Evolutionary conservation across 2,797 vertebrate genomes (phyloP), one percentile per base, ranked within the genome.

Genomic region (Antennarius maculatus): DNA sequence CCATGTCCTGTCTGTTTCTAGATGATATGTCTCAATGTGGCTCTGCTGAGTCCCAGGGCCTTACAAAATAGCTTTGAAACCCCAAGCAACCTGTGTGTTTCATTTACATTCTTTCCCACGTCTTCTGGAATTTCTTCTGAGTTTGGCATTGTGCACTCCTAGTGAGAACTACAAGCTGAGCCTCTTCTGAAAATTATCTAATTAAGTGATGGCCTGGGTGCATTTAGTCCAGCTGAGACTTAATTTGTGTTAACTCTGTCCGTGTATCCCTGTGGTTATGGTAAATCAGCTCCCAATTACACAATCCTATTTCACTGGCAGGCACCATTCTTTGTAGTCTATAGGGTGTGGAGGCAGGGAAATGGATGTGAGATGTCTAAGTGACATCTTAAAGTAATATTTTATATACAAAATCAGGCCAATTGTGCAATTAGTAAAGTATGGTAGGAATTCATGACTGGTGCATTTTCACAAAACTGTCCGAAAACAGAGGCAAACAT

Each of bases 231-330:
- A 34, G 31, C 31, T 34, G 31, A 34, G 31, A 34, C 31, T 34
- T 34, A 34, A 34, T 34, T 34, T 5, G 5, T 6, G 31, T 34
- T 34, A 5, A 34, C 53, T 76, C 53, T 76, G 76, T 81, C 69
- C 70, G 61, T 81, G 60, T 79, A 67, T 73, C 68, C 61, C 68
- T 64, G 72, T 77, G 72, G 76, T 84, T 78, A 71, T 74, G 76
- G 60, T 54, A 77, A 84, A 82, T 70, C 16, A 23, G 71, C 63
- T 66, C 70, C 69, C 69, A 81, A 81, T 85, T 85, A 82, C 62
- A 43, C 66, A 67, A 61, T 77, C 49, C 48, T 71, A 62, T 68
- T 76, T 37, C 65, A 77, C 27, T 64, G 66, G 45, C 42, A 37
- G 72, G 54, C 63, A 39, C 69, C 75, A 52, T 65, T 76, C 46